Evolutionary conservation across 2,888 invertebrate genomes (phyloP), one percentile per base, ranked within the genome.

Genomic region (Pristionchus entomophagus): DNA sequence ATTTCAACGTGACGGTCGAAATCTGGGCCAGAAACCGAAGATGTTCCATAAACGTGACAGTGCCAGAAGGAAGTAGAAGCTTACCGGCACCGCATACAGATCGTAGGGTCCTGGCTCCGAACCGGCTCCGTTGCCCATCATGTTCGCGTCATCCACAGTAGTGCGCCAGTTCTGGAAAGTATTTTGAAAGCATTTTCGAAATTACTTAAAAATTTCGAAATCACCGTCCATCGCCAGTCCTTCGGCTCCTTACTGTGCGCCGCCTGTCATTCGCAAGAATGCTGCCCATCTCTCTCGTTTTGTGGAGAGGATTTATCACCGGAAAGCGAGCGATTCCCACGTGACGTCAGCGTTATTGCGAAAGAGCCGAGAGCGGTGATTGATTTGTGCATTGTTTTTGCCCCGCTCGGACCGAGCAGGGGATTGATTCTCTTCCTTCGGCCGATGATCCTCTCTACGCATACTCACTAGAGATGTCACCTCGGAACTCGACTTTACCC

Each of bases 121-220:
- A n/a, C n/a, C 51, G 29, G 29, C 38, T 29, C 51, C 78, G 10
- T 41, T 77, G 26, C 49, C 78, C 78, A 80, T 49, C 32, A 80
- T 51, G 41, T 22, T 41, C 51, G 78, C 49, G 19, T 80, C 78
- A 22, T 80, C 78, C 29, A 51, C 78, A 22, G 49, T 80, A 2
- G 78, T 51, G 29, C 78, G 51, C 78, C 78, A 80, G 35, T 80
- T 80, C 78, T 80, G 51, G 6, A 80, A 80, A 29, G 22, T 5
- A n/a, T n/a, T 14, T 6, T 45, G 14, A n/a, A n/a, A n/a, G n/a
- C n/a, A n/a, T 29, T 38, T 3, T 65, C 35, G 35, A 38, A 65
- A 65, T 35, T 35, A 19, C 8, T 29, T 12, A 35, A 35, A 19
- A 65, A 65, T 73, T n/a, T 38, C 73, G 41, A 73, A 73, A 41